These are phyloP conservation scores for Congeria kusceri DNA, from an alignment of 2,888 invertebrate species.

Conservation along the genomic window DNA sequence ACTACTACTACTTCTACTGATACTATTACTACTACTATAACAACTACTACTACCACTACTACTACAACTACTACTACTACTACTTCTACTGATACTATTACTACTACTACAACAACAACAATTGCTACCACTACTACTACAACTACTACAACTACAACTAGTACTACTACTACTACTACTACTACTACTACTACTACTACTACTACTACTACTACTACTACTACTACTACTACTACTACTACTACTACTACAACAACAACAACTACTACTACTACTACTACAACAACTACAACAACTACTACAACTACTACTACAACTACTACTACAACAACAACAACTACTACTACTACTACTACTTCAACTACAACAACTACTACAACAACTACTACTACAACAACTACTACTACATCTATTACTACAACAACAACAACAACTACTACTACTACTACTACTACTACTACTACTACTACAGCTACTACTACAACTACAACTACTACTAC, in stretches of 20 bases:
- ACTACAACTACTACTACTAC: conserved; percentile 22
- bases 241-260: conserved; percentile 2
- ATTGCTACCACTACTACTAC: conserved; percentile 5
- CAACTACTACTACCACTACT: too few species aligned
- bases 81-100: too few species aligned
- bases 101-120: conserved; percentile 32
- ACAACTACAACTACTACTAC: too few species aligned
- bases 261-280: conserved; percentile 6
- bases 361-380: conserved; percentile 22
- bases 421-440: too few species aligned
- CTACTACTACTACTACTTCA: conserved; percentile 17
- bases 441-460: too few species aligned
- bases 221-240: conserved; percentile 6
- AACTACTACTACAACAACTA: too few species aligned
- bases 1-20: too few species aligned
- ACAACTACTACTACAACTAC: conserved; percentile 17
- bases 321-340: conserved; percentile 21
- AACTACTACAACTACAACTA: conserved; percentile 39
- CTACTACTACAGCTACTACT: too few species aligned
- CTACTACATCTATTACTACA: too few species aligned
- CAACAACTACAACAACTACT: conserved; percentile 16
- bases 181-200: conserved; percentile 10
- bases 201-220: background rate
- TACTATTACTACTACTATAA: too few species aligned
- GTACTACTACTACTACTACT: conserved; percentile 26